Evolutionary conservation across 1,140 invertebrate genomes (phyloP), one percentile per base, ranked within the genome.

Genomic region (Vanessa tameamea): DNA sequence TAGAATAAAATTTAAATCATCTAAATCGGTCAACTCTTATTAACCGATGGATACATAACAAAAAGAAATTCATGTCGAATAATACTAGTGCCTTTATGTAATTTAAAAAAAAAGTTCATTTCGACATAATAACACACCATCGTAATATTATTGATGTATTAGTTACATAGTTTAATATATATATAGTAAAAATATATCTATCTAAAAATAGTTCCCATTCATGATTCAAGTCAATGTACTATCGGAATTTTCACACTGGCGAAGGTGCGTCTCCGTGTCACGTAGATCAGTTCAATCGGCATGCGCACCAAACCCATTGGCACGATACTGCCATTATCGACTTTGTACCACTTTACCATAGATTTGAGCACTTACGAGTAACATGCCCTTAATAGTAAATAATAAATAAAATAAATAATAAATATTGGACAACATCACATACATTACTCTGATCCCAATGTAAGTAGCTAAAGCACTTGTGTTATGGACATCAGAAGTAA

Each of bases 251-350:
- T 64, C 23, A 64, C 55, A 59, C 63, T 64, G 63, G 3, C 15
- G 63, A 47, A 47, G 47, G 63, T 48, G 37, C 31, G 61, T 23
- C 61, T 64, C 26, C 43, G 1, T 12, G 63, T 47, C 37, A 64
- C 63, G 37, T 47, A 64, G 43, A 47, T 47, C 63, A 64, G 26
- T 43, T 47, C 63, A 15, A 47, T 20, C 43, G 47, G 48, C 63
- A 64, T 64, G 43, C 37, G 26, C n/a, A 47, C 43, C 63, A 64
- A 64, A 43, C 63, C 47, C 63, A 48, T 26, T 14, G 63, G n/a
- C 57, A 57, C 53, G 61, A 15, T 64, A 64, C 43, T 64, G 61
- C 61, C 37, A 64, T 64, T 43, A 64, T 64, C 26, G 43, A 64
- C 37, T 64, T 23, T 8, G 8, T 64, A 43, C 31, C 61, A 64